A percentile compares a stretch with the other conserved stretches of the same genome.
These are phyloP conservation scores for Bucco capensis DNA, from an alignment of 2,113 vertebrate species.

Conservation along the genomic window DNA sequence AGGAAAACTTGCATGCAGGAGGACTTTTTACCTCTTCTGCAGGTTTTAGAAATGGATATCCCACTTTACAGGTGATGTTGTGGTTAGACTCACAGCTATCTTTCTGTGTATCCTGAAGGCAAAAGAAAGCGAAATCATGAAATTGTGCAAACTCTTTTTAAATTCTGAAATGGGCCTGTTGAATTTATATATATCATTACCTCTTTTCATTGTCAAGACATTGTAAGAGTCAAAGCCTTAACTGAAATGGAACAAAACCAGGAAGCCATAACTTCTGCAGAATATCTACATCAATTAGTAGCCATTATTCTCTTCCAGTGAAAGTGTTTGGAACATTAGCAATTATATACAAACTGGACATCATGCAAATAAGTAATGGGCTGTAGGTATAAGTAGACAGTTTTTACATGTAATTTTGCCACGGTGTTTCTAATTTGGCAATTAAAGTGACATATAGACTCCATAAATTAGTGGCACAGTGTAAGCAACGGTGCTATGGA, in stretches of 20 bases:
- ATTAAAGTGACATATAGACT: background rate
- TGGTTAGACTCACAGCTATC: slow-evolving; percentile 80
- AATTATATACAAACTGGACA: background rate
- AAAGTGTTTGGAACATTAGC: background rate
- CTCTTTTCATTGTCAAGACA: background rate
- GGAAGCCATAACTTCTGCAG: background rate
- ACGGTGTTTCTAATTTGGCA: background rate
- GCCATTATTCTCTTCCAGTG: background rate
- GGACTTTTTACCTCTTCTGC: slow-evolving; percentile 73
- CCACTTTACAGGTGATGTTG: slow-evolving; percentile 86
- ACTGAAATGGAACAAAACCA: background rate
- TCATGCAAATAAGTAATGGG: background rate
- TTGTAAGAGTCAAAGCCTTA: background rate
- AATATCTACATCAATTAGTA: background rate
- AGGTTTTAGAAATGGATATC: slow-evolving; percentile 89
- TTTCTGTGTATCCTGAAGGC: slow-evolving; percentile 79
- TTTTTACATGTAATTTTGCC: background rate
- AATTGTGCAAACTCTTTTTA: background rate
- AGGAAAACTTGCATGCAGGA: background rate
- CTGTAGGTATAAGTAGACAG: background rate
- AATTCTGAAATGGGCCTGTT: too few species aligned
- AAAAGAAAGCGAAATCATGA: background rate
- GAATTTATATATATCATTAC: too few species aligned
- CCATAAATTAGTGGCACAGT: background rate
- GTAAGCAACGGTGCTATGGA: background rate